A percentile compares a stretch with the other conserved stretches of the same genome.
phyloP scores from a whole-genome alignment of 2,797 vertebrate species.

The Tamandua tetradactyla region DNA sequence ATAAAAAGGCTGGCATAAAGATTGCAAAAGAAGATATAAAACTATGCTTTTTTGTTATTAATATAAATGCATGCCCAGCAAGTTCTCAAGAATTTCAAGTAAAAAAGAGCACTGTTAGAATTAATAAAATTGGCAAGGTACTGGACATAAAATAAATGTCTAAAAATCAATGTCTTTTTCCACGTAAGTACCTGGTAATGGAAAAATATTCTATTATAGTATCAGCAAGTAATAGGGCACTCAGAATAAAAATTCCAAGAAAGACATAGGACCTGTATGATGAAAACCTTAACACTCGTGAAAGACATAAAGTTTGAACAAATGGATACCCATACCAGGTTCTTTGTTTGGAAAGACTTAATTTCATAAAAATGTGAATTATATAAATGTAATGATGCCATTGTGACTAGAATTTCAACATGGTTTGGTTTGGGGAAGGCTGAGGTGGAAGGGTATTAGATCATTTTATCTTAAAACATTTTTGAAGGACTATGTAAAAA shows the following conservation, averaged over 20 bases:
- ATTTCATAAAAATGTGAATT: neutral
- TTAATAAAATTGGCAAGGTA: constrained; percentile 11
- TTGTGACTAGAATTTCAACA: neutral
- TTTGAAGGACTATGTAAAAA: neutral
- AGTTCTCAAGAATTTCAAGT: neutral
- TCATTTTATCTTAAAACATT: constrained; percentile 14
- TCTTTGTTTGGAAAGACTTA: neutral
- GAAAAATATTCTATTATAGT: neutral
- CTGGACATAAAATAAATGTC: constrained; percentile 25
- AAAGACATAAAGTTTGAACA: neutral
- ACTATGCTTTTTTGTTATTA: constrained; percentile 16
- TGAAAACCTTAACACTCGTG: neutral
- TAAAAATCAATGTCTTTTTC: constrained; percentile 21
- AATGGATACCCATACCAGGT: neutral
- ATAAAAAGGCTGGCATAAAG: constrained; percentile 5
- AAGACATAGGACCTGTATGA: neutral
- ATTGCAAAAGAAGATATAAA: constrained; percentile 15
- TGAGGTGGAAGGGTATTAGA: neutral
- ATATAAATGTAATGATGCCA: neutral
- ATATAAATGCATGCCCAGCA: neutral
- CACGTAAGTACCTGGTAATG: neutral
- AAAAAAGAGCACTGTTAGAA: neutral
- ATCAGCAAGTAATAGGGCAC: neutral
- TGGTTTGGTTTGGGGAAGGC: neutral
- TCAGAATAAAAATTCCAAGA: constrained; percentile 3